Evolutionary conservation across 1,140 invertebrate genomes (phyloP).

Genomic region (Globodera rostochiensis): DNA sequence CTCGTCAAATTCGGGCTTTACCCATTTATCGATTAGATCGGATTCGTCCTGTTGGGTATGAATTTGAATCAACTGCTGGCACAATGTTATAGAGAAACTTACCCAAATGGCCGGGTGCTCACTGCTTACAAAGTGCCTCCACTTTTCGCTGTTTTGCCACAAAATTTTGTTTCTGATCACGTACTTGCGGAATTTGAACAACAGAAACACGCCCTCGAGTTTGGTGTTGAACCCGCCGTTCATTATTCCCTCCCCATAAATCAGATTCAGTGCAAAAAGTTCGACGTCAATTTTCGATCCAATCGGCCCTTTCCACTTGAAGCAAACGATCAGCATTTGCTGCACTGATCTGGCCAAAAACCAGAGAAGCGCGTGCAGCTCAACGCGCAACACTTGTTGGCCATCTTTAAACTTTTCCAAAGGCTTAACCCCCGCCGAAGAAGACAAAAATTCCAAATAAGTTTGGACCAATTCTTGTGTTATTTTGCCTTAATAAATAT

Average conservation of each 20-base stretch:
- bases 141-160: not conserved
- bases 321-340: not conserved
- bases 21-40: not conserved
- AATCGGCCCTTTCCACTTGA: not conserved
- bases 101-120: not conserved
- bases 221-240: not conserved
- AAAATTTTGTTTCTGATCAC: not conserved
- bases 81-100: too few relatives aligned
- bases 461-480: not conserved
- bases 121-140: not conserved
- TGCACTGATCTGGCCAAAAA: not conserved
- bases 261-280: not conserved
- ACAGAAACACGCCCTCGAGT: not conserved
- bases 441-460: not conserved
- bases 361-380: not conserved
- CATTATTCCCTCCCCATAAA: not conserved
- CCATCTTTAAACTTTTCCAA: not conserved
- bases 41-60: not conserved
- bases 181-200: not conserved
- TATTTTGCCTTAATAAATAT: not conserved
- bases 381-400: not conserved
- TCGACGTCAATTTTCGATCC: not conserved
- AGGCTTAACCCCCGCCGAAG: not conserved
- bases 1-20: not conserved
- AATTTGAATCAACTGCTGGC: too few relatives aligned